Conservation (phyloP, 2,797 vertebrate species). For the Mormyrops attenuatus region DNA sequence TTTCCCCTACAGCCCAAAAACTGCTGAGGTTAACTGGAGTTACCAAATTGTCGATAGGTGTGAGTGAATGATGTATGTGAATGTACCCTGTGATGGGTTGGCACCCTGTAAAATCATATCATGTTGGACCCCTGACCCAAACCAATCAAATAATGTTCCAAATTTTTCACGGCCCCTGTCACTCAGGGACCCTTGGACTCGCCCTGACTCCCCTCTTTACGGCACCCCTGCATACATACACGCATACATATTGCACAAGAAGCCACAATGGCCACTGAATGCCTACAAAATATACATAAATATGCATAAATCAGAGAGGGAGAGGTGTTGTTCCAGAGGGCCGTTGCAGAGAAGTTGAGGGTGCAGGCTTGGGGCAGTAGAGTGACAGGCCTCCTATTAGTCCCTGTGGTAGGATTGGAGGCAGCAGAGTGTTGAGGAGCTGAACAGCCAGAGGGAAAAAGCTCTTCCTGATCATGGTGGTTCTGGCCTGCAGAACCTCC, state of each 20-base stretch:
- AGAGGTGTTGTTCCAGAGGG: not conserved
- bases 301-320: not conserved
- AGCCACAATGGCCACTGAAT: not conserved
- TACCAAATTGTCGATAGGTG: no score
- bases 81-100: no score
- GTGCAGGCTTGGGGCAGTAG: not conserved
- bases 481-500: not conserved
- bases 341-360: not conserved
- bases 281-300: not conserved
- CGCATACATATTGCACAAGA: not conserved
- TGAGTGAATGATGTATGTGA: no score
- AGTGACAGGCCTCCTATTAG: not conserved
- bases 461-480: not conserved
- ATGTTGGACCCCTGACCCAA: not conserved
- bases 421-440: not conserved
- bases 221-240: no score
- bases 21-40: no score
- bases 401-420: not conserved
- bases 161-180: no score
- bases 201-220: no score
- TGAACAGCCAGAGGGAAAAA: not conserved
- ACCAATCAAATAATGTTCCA: not conserved
- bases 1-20: no score
- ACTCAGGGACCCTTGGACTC: no score
- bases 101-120: no score